Base-by-base conservation (phyloP, 2,797 vertebrate species). In the Mormyrus hasselquistii region DNA sequence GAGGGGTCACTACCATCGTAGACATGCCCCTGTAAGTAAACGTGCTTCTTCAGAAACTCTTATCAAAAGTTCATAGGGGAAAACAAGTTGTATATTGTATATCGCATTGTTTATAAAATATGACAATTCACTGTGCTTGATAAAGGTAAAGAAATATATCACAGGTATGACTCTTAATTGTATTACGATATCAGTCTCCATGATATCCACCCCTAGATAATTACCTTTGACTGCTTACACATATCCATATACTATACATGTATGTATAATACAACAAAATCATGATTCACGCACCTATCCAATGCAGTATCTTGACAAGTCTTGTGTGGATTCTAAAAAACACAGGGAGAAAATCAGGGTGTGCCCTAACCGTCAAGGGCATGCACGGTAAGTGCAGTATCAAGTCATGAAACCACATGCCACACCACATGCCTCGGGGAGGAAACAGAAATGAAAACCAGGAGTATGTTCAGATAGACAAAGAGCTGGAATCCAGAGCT, bases 1-100 rank as follows among this genome's bases (percentile, higher is more conserved):
- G 96, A 90, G 97, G 96, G 2, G 95, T 97, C 90, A 97, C 96
- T 0, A 97, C 97, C 0, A 94, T 97, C 2, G 96, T 96, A 89
- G 96, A 97, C 91, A 97, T 97, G 97, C 96, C 97, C 0, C 93
- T 96, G 97, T 97, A 93, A 93, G 95, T 22, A 89, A 47, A 53
- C 49, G 2, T 1, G 5, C 4, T 3, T 16, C 9, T 44, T 65
- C 14, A 53, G 22, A 53, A 19, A 49, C 5, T 2, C 3, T 47
- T 34, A 22, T 29, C 29, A 38, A n/a, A 57, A 10, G 12, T 7
- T 34, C 52, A 50, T 0, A 83, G 19, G 1, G n/a, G 12, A 47
- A 22, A 49, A 50, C 4, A 25, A 29, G 47, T 25, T 50, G 19
- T 38, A 19, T 52, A 19, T 10, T 9, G 22, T 10, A 38, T 22